These are phyloP conservation scores for Mercenaria mercenaria DNA, from an alignment of 1,140 invertebrate species.

Conservation along the genomic window DNA sequence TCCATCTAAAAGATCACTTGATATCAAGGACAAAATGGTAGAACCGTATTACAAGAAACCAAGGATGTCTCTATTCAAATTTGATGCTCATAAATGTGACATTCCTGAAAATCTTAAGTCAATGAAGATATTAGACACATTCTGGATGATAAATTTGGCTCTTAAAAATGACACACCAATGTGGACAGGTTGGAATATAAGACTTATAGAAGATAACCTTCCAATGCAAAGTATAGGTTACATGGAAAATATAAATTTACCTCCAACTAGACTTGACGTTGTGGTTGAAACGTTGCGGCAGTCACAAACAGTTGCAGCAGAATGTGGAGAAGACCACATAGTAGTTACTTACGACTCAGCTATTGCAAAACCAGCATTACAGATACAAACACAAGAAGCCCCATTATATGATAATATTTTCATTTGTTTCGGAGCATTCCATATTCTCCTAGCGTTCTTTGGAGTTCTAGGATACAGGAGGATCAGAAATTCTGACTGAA, in stretches of 20 bases:
- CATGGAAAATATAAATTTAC: slow-evolving; percentile 45
- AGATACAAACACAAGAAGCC: slow-evolving; percentile 74
- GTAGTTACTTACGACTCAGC: slow-evolving; percentile 84
- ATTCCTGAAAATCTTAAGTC: neutral
- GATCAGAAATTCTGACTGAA: slow-evolving; percentile 84
- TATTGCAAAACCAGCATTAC: slow-evolving; percentile 85
- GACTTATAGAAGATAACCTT: neutral
- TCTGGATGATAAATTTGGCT: neutral
- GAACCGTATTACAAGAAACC: neutral
- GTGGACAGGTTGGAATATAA: slow-evolving; percentile 21
- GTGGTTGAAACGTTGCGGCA: slow-evolving; percentile 84
- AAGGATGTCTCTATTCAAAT: neutral
- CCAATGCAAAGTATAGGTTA: slow-evolving; percentile 46
- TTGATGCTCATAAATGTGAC: neutral
- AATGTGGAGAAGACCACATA: slow-evolving; percentile 79
- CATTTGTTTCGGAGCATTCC: slow-evolving; percentile 23
- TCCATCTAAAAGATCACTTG: neutral
- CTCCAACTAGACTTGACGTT: slow-evolving; percentile 61
- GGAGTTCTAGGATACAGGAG: slow-evolving; percentile 34
- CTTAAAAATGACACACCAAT: neutral
- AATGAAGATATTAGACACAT: neutral
- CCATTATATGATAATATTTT: slow-evolving; percentile 55
- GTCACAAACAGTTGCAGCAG: slow-evolving; percentile 75
- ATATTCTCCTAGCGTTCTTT: slow-evolving; percentile 40
- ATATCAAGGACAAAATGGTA: neutral